Conservation (phyloP, 2,113 vertebrate genomes). For the Cebidichthys violaceus region DNA sequence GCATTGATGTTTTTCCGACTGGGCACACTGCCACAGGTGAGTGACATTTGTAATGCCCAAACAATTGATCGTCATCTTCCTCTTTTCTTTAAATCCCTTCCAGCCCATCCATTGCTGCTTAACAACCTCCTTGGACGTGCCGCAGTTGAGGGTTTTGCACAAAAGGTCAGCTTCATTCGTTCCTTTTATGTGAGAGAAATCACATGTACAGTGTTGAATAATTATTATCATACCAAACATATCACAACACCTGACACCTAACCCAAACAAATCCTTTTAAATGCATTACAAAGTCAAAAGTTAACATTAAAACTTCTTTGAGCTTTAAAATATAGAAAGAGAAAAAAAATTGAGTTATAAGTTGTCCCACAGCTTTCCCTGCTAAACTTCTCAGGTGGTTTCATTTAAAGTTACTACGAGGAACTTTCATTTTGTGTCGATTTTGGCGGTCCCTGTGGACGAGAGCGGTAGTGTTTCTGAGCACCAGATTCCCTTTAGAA, state of each 20-base stretch:
- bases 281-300: not conserved
- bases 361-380: no score
- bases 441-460: no score
- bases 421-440: no score
- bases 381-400: no score
- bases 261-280: not conserved
- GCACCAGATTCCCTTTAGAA: no score
- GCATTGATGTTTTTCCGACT: not conserved
- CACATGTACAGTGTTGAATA: not conserved
- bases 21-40: constrained; percentile 71
- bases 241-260: not conserved
- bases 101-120: accelerated
- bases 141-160: constrained; percentile 49
- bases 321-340: not conserved
- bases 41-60: accelerated
- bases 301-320: not conserved
- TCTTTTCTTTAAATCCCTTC: accelerated
- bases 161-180: accelerated
- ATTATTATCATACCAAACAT: not conserved
- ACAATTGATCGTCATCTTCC: not conserved
- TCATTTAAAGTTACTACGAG: no score
- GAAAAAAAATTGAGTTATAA: not conserved
- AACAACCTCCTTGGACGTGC: accelerated
- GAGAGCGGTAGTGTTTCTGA: no score
- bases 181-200: constrained; percentile 15